Evolutionary conservation across 1,140 invertebrate species (phyloP).

Genomic region (Drosophila ficusphila): DNA sequence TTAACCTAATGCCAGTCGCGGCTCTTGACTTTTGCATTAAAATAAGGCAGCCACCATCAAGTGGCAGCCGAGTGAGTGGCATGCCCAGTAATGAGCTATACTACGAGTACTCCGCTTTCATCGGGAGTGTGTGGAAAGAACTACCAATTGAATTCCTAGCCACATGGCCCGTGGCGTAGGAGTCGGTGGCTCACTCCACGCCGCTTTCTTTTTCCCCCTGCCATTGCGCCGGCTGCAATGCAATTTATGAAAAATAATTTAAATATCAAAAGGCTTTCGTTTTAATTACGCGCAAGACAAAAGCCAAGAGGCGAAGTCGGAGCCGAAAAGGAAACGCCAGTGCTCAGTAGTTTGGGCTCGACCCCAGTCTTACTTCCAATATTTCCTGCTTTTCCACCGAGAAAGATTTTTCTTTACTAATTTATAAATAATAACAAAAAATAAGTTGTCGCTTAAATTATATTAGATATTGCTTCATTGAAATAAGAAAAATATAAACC

Average conservation of each 20-base stretch:
- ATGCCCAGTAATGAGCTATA: conserved; percentile 10
- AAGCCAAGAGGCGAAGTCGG: conserved; percentile 54
- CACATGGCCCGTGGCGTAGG: background rate
- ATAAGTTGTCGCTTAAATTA: no score
- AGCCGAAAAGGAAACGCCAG: conserved; percentile 49
- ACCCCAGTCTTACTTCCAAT: conserved; percentile 30
- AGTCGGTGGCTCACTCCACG: background rate
- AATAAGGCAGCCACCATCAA: conserved; percentile 36
- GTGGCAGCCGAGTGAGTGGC: conserved; percentile 33
- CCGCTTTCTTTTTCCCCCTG: background rate
- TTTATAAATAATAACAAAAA: no score
- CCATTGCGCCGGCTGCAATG: conserved; percentile 48
- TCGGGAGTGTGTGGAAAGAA: conserved; percentile 1
- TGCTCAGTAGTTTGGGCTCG: conserved; percentile 25
- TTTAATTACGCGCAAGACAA: conserved; percentile 78
- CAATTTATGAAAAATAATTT: conserved; percentile 83
- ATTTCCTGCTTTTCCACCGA: background rate
- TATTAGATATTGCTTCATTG: no score
- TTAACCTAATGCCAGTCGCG: conserved; percentile 66
- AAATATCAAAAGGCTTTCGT: conserved; percentile 83
- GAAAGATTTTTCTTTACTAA: background rate
- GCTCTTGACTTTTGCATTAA: conserved; percentile 42
- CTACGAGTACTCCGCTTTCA: background rate
- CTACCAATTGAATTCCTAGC: conserved; percentile 31
- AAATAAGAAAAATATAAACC: no score